Evolutionary conservation across 53 echinoderm and acorn worm species (phyloP), one percentile per base, ranked within the genome.

Genomic region (Temnopleurus reevesii): DNA sequence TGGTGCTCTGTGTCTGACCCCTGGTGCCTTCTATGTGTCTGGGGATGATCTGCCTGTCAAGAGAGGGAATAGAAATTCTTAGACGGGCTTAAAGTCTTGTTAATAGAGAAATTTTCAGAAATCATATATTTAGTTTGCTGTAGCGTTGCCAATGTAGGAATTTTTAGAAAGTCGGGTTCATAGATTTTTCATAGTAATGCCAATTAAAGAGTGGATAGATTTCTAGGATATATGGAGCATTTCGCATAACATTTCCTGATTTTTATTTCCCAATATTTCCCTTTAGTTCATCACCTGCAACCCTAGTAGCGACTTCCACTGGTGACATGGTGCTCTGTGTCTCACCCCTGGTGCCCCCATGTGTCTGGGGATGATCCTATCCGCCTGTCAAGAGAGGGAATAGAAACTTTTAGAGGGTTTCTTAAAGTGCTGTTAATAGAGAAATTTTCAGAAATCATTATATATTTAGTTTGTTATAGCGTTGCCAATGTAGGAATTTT

Each of bases 321-420:
- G 92, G 94, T 36, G 98, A 98, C 65, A 64, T 93, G 19, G 93
- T 98, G 76, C 92, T 98, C 58, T 53, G 90, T 0, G 86, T 98
- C 6, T 92, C 99, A 4, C 96, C 99, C 12, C 59, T 98, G 77
- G 91, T 98, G 8, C 96, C 99, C 10, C 94, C 99, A 89, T 94
- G 65, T 98, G 94, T 53, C 66, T 93, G 19, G 96, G 94, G 23
- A 91, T 92, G 85, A 92, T 98, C 86, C 80, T 98, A 19, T 91
- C 93, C 1, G 86, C 92, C 24, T 98, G 99, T 46, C 93, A 92
- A 58, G 91, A 90, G 57, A 93, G 96, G 77, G 99, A 96, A 0
- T 98, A 89, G 55, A 94, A 94, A 59, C n/a, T n/a, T 82, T 96
- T 8, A 87, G 99, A 53, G 99, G 99, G 12, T 44, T 97, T 17